These are phyloP conservation scores for Amblyopsis hoosieri DNA, from an alignment of 2,797 vertebrate genomes.

Conservation along the genomic window DNA sequence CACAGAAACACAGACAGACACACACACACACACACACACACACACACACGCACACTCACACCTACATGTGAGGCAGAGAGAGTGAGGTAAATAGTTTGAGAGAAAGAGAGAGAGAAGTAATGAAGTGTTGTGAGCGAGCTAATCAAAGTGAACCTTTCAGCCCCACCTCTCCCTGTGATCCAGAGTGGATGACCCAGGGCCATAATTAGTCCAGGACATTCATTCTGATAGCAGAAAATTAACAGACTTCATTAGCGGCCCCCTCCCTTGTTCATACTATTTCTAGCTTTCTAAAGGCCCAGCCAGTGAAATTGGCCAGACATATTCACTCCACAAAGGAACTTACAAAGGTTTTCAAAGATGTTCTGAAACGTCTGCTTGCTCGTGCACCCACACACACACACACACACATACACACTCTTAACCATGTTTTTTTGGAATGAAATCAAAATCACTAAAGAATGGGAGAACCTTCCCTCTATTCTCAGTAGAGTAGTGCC, in stretches of 20 bases:
- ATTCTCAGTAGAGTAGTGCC: slow-evolving; percentile 75
- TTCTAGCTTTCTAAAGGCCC: slow-evolving; percentile 28
- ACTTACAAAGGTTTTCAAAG: background rate
- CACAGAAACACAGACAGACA: background rate
- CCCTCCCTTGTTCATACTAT: slow-evolving; percentile 15
- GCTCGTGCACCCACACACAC: background rate
- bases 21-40: background rate
- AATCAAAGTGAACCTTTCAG: slow-evolving; percentile 73
- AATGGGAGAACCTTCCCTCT: slow-evolving; percentile 1
- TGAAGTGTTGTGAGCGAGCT: slow-evolving; percentile 64
- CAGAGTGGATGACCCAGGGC: slow-evolving; percentile 71
- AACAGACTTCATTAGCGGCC: slow-evolving; percentile 68
- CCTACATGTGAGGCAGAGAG: background rate
- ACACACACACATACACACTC: background rate
- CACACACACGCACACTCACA: too few relatives aligned
- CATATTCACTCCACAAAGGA: slow-evolving; percentile 16
- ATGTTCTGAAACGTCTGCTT: slow-evolving; percentile 2
- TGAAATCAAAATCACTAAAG: slow-evolving; percentile 24
- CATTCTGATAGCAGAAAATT: slow-evolving; percentile 73
- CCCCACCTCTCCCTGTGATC: slow-evolving; percentile 71
- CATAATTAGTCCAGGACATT: slow-evolving; percentile 73
- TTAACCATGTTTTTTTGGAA: slow-evolving; percentile 32
- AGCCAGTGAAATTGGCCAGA: slow-evolving; percentile 32
- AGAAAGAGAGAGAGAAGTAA: slow-evolving; percentile 46
- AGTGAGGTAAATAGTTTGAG: background rate